Evolutionary conservation across 2,113 vertebrate species (phyloP).

Genomic region (Marcusenius ussheri): DNA sequence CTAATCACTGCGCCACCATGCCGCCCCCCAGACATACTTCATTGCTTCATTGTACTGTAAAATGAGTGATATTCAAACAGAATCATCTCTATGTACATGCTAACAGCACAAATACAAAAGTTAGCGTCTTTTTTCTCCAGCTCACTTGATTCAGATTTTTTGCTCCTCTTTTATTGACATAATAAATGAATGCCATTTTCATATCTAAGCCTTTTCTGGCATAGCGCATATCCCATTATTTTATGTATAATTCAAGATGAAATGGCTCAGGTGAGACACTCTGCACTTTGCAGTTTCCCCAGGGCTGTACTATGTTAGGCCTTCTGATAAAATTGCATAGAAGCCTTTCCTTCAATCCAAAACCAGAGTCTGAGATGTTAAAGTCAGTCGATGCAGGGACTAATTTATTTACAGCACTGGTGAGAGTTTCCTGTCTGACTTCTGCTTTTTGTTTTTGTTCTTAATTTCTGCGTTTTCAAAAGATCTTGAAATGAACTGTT

Average conservation of each 20-base stretch:
- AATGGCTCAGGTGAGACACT: background rate
- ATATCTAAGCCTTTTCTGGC: background rate
- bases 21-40: too few relatives aligned
- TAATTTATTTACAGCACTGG: background rate
- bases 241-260: conserved; percentile 1
- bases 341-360: background rate
- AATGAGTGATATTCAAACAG: background rate
- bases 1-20: too few relatives aligned
- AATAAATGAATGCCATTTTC: background rate
- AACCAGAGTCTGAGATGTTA: background rate
- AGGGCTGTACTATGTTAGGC: background rate
- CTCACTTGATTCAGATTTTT: background rate
- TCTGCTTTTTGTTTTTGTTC: background rate
- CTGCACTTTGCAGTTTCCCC: background rate
- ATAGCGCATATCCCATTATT: background rate
- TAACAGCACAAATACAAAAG: background rate
- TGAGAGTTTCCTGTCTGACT: background rate
- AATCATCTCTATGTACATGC: background rate
- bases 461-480: background rate
- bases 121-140: background rate
- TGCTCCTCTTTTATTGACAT: background rate
- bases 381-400: background rate
- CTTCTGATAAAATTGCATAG: background rate
- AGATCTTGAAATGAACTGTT: background rate
- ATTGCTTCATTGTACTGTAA: background rate